Evolutionary conservation across 2,113 vertebrate species (phyloP).

Genomic region (Peromyscus polionotus): DNA sequence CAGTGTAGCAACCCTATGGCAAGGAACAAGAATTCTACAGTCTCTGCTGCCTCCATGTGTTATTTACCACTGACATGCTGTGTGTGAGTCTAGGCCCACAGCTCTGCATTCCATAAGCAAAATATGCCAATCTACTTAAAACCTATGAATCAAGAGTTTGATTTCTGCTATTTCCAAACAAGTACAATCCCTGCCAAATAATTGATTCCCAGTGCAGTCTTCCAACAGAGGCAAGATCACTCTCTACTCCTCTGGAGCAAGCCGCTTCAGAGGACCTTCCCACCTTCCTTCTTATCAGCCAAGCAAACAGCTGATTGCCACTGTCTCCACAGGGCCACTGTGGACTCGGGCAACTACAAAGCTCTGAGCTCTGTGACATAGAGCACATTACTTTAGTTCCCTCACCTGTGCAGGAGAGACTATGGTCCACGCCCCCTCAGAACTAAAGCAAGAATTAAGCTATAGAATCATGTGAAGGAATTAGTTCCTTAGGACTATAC

Average conservation of each 20-base stretch:
- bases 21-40: background rate
- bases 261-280: background rate
- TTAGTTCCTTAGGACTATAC: background rate
- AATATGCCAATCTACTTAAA: background rate
- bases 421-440: background rate
- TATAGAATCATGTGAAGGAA: background rate
- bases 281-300: background rate
- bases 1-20: background rate
- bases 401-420: background rate
- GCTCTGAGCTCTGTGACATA: background rate
- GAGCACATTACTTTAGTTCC: background rate
- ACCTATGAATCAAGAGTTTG: background rate
- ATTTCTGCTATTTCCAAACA: background rate
- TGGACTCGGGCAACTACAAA: background rate
- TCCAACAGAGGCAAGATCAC: background rate
- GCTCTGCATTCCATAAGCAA: background rate
- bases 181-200: background rate
- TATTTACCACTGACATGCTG: background rate
- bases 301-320: background rate
- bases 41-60: background rate
- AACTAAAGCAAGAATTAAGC: background rate
- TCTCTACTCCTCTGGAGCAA: background rate
- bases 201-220: background rate
- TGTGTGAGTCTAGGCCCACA: background rate
- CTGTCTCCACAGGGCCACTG: background rate